phyloP scores from a whole-genome alignment of 2,113 vertebrate species.

The Charadrius vociferus region DNA sequence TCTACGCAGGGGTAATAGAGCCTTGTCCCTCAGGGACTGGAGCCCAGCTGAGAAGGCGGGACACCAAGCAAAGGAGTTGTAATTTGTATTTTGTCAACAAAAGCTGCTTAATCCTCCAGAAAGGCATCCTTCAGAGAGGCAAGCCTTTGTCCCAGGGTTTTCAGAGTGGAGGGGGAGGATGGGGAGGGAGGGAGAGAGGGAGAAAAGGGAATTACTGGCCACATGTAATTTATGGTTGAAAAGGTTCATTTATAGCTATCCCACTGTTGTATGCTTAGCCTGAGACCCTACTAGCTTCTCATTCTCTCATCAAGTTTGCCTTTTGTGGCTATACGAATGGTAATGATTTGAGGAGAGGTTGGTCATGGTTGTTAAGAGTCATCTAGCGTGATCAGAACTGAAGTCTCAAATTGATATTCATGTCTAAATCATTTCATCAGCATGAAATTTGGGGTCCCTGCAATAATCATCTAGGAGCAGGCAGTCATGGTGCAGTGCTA shows the following conservation, averaged over 20 bases:
- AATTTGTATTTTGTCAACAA: conserved; percentile 88
- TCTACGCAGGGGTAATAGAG: conserved; percentile 60
- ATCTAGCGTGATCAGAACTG: conserved; percentile 66
- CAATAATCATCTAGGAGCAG: not conserved
- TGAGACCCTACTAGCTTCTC: conserved; percentile 66
- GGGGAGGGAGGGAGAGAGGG: conserved; percentile 19
- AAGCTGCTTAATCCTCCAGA: conserved; percentile 82
- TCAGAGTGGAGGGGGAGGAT: conserved; percentile 57
- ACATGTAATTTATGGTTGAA: conserved; percentile 79
- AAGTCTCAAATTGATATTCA: conserved; percentile 59
- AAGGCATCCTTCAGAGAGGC: conserved; percentile 76
- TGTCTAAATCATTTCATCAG: conserved; percentile 40
- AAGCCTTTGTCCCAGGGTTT: conserved; percentile 75
- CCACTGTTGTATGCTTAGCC: conserved; percentile 72
- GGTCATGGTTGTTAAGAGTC: conserved; percentile 77
- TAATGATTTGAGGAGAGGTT: conserved; percentile 55
- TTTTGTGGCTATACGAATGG: conserved; percentile 70
- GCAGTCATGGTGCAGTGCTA: not conserved
- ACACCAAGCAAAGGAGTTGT: conserved; percentile 74
- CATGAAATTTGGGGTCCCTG: conserved; percentile 11
- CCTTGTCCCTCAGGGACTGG: conserved; percentile 57
- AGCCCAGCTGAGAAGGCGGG: conserved; percentile 76
- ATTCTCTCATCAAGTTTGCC: conserved; percentile 72
- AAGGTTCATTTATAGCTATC: conserved; percentile 78
- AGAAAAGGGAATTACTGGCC: conserved; percentile 74